Conservation (phyloP, 2,888 invertebrate species). For the Baccha elongata region DNA sequence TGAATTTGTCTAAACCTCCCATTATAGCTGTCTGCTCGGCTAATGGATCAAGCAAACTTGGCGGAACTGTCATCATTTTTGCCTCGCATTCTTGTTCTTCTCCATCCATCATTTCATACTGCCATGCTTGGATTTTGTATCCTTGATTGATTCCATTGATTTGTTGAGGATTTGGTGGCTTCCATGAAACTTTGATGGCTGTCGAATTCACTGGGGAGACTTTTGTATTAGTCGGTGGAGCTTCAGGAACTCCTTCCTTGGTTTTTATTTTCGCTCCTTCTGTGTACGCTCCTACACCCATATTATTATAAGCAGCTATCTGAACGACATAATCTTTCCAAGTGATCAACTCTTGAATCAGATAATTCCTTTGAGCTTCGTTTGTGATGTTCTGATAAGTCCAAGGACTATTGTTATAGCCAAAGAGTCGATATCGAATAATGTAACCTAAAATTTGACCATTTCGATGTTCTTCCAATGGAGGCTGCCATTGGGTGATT, state of each 20-base stretch:
- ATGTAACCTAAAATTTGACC: constrained; percentile 97
- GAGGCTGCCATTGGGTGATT: constrained; percentile 98
- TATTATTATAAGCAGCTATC: constrained; percentile 98
- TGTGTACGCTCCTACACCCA: constrained; percentile 96
- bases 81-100: constrained; percentile 85
- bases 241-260: constrained; percentile 97
- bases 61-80: constrained; percentile 91
- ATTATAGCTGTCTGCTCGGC: constrained; percentile 92
- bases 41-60: constrained; percentile 93
- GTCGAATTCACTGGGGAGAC: constrained; percentile 94
- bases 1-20: constrained; percentile 90
- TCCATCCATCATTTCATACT: constrained; percentile 84
- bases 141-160: constrained; percentile 99
- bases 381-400: constrained; percentile 95
- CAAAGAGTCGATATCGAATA: constrained; percentile 94
- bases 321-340: constrained; percentile 99
- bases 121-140: constrained; percentile 96
- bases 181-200: constrained; percentile 92
- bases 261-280: constrained; percentile 96
- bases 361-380: constrained; percentile 94
- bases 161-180: constrained; percentile 98
- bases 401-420: constrained; percentile 97
- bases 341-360: constrained; percentile 96
- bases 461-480: constrained; percentile 96
- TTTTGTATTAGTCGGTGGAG: constrained; percentile 92